A percentile compares a stretch with the other conserved stretches of the same genome.
These are phyloP conservation scores for Cydia strobilella DNA, from an alignment of 1,140 invertebrate species.

Conservation along the genomic window DNA sequence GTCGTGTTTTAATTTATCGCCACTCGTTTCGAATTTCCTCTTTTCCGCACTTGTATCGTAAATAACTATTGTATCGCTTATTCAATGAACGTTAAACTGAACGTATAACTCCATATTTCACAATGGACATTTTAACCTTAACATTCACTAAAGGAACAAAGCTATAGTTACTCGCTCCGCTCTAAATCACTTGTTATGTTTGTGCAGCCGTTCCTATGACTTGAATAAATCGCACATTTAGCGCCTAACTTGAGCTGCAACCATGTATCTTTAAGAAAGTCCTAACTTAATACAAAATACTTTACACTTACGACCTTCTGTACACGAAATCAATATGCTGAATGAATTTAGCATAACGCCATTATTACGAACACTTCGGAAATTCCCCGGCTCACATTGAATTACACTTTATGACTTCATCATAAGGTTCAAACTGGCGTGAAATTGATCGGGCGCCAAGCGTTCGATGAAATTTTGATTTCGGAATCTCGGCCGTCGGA, in stretches of 20 bases:
- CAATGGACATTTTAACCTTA: background rate
- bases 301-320: background rate
- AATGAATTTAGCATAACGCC: constrained; percentile 33
- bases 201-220: constrained; percentile 15
- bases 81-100: background rate
- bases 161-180: constrained; percentile 7
- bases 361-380: constrained; percentile 20
- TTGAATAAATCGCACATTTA: constrained; percentile 29
- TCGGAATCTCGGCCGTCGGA: background rate
- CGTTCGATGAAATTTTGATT: constrained; percentile 23
- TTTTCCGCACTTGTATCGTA: no score
- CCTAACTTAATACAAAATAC: background rate
- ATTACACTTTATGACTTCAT: constrained; percentile 23
- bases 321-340: background rate
- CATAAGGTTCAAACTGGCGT: background rate
- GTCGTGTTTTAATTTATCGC: no score
- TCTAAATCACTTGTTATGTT: constrained; percentile 30
- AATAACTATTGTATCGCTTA: no score
- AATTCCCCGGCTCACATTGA: constrained; percentile 12
- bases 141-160: constrained; percentile 13
- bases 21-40: no score
- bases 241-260: constrained; percentile 4
- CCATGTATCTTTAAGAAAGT: background rate
- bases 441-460: constrained; percentile 15
- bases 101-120: background rate